These are phyloP conservation scores for Drosophila suboccidentalis DNA, from an alignment of 2,888 invertebrate species.

Conservation along the genomic window DNA sequence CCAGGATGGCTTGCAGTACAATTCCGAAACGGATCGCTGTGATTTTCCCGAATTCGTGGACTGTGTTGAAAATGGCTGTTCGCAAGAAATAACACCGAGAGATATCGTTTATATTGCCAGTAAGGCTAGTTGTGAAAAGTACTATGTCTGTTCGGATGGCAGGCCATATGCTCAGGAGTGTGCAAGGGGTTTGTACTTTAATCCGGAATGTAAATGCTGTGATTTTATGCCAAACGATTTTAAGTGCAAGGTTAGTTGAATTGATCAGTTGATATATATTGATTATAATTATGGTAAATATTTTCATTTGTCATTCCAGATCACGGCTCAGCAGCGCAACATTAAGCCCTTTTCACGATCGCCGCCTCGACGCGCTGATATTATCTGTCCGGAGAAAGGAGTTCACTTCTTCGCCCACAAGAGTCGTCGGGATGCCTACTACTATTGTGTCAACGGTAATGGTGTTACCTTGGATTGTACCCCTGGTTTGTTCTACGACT, in stretches of 20 bases:
- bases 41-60: conserved; percentile 82
- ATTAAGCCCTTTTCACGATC: conserved; percentile 76
- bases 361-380: conserved; percentile 80
- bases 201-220: conserved; percentile 68
- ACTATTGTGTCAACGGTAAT: conserved; percentile 81
- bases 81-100: conserved; percentile 51
- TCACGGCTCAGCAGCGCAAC: conserved; percentile 60
- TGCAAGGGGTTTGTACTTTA: conserved; percentile 71
- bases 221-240: conserved; percentile 59
- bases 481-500: conserved; percentile 81
- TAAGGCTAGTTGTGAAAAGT: conserved; percentile 73
- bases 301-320: conserved; percentile 43
- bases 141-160: conserved; percentile 82
- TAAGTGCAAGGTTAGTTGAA: conserved; percentile 71
- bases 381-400: conserved; percentile 79
- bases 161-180: conserved; percentile 68
- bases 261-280: background rate
- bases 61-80: conserved; percentile 80
- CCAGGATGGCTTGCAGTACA: conserved; percentile 82
- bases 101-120: conserved; percentile 76
- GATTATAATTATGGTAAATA: too few species aligned
- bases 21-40: conserved; percentile 80
- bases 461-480: conserved; percentile 83
- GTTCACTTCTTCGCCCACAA: conserved; percentile 73
- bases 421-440: conserved; percentile 69